Base-by-base conservation (phyloP, 2,113 vertebrate genomes). In the Rattus rattus region DNA sequence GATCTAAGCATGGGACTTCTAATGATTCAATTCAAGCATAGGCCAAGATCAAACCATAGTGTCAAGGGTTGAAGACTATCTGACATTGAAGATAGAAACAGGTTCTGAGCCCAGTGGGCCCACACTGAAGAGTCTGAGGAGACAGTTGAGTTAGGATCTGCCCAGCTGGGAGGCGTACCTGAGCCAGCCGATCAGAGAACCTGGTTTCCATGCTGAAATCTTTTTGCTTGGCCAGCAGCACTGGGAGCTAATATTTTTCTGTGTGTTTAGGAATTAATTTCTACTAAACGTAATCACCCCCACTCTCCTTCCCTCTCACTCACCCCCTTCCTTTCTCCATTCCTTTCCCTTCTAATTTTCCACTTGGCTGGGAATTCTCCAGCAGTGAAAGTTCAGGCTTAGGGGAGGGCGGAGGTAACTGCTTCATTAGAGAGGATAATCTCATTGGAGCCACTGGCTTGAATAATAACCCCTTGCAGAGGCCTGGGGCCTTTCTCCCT, bases 371-470 rank as follows among this genome's bases (percentile, higher is more conserved):
- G 97, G 98, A 98, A 98, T 98, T 98, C 98, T 96, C 97, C 97
- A 97, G 98, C 98, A 98, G 98, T 96, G 96, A 97, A 98, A 98
- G 98, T 98, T 98, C 97, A 97, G 98, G 98, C 98, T 98, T 98
- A 97, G 98, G 98, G 98, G 98, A 98, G 97, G 98, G 98, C 96
- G 85, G 97, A 43, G 88, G 98, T 97, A 94, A 96, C 98, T 98
- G 98, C 98, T 98, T 98, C 98, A 98, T 98, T 98, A 98, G 98
- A 97, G 98, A 98, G 97, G 98, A 99, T 99, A 99, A 99, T 99
- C 98, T 99, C 99, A 98, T 99, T 99, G 99, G 98, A 99, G 98
- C 98, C 99, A 99, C 97, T 99, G 99, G 98, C 98, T 99, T 99
- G 99, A 98, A 99, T 99, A 99, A 99, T 99, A 99, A 99, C 99